These are phyloP conservation scores for Watsonalla cultraria DNA, from an alignment of 2,888 invertebrate genomes.

Conservation along the genomic window DNA sequence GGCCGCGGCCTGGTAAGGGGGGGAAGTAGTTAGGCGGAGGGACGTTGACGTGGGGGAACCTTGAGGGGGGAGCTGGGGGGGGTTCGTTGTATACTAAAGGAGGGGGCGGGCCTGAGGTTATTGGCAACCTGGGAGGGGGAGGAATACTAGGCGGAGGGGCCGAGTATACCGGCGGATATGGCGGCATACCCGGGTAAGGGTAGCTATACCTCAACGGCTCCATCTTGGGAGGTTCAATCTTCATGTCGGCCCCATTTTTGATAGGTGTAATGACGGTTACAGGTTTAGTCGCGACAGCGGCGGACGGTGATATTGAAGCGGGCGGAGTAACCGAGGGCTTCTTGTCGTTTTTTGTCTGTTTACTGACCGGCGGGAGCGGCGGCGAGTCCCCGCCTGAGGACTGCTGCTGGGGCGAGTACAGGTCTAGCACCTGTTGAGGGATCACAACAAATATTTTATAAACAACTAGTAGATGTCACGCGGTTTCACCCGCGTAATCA, in stretches of 20 bases:
- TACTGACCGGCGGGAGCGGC: slow-evolving; percentile 72
- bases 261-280: slow-evolving; percentile 49
- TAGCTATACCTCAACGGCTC: slow-evolving; percentile 54
- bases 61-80: slow-evolving; percentile 47
- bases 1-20: slow-evolving; percentile 38
- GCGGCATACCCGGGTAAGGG: slow-evolving; percentile 55
- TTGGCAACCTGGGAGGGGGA: slow-evolving; percentile 58
- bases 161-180: slow-evolving; percentile 64
- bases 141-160: slow-evolving; percentile 52
- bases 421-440: slow-evolving; percentile 85
- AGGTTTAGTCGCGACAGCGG: slow-evolving; percentile 40
- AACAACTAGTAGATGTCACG: no score
- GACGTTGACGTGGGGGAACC: slow-evolving; percentile 55
- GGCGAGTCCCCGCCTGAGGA: slow-evolving; percentile 83
- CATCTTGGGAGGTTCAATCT: slow-evolving; percentile 51
- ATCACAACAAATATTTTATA: not conserved
- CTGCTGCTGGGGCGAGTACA: slow-evolving; percentile 89
- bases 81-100: slow-evolving; percentile 64
- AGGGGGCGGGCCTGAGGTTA: slow-evolving; percentile 45
- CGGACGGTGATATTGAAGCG: slow-evolving; percentile 68
- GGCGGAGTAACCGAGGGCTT: slow-evolving; percentile 74
- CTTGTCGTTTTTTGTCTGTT: slow-evolving; percentile 77
- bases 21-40: slow-evolving; percentile 65
- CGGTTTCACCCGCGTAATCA: no score
- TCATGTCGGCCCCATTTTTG: slow-evolving; percentile 60